Base-by-base conservation (phyloP, 2,888 invertebrate species). In the Drosophila melanosoma region DNA sequence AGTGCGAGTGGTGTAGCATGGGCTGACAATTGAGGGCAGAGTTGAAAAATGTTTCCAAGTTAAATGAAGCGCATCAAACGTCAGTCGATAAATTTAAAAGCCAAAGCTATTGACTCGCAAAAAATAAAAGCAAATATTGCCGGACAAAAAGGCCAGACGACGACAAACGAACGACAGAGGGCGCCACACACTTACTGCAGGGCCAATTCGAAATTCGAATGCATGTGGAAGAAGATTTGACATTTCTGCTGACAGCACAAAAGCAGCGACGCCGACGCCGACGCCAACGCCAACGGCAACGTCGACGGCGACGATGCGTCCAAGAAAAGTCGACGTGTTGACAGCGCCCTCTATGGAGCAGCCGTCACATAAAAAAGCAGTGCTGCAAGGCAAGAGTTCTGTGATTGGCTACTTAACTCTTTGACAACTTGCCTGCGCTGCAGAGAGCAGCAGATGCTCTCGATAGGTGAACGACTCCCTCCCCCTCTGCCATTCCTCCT, bases 31-130 rank as follows among this genome's bases (percentile, higher is more conserved):
- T 67, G 69, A 61, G 64, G 66, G 76, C 66, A 73, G 80, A 87
- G 85, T 87, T 86, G 90, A 89, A 89, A 86, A 86, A 89, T 89
- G 90, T 86, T 86, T 87, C 88, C 89, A 90, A 87, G 90, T 87
- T 87, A 90, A 87, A 87, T 87, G 87, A 87, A 87, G 87, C 89
- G 89, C 82, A 87, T 87, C 89, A 87, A 87, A 87, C 89, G 90
- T 90, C 89, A 90, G 89, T 84, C 89, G 89, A 87, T 90, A 87
- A 87, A 87, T 87, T 87, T 87, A 90, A 87, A 87, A 90, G 89
- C 87, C 89, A 90, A 89, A 89, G 87, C 89, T 87, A 87, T 87
- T 89, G 89, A 87, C 85, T 87, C 80, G 85, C 82, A 76, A 73
- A 81, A 86, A 87, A 90, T 82, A 89, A 89, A 90, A 87, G 85